Conservation (phyloP, 1,140 invertebrate species). For the Neelides sp. region DNA sequence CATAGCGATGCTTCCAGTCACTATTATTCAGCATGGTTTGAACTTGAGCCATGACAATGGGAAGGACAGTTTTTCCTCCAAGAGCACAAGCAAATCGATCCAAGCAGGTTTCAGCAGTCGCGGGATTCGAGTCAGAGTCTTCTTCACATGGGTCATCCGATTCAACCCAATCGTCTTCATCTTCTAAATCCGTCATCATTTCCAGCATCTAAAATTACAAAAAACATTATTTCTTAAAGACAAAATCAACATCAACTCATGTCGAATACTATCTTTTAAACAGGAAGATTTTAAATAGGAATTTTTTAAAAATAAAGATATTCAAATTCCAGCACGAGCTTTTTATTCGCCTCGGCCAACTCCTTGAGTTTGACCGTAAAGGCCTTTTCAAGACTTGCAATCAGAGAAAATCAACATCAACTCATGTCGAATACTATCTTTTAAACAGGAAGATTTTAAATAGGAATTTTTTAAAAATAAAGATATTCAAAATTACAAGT, state of each 20-base stretch:
- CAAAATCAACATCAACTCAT: too few species aligned
- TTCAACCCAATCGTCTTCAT: constrained; percentile 72
- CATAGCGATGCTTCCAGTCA: constrained; percentile 78
- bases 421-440: neutral
- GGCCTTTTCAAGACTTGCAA: constrained; percentile 80
- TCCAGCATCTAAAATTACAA: constrained; percentile 71
- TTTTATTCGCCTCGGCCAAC: constrained; percentile 39
- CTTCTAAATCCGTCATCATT: constrained; percentile 96
- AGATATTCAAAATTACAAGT: constrained; percentile 30
- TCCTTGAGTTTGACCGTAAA: constrained; percentile 87
- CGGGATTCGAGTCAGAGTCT: constrained; percentile 81
- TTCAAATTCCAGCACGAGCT: neutral
- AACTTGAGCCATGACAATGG: constrained; percentile 70
- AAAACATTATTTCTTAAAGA: too few species aligned
- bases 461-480: too few species aligned
- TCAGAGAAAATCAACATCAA: too few species aligned
- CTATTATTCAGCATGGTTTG: constrained; percentile 72
- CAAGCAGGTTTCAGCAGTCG: constrained; percentile 88
- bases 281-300: constrained; percentile 6
- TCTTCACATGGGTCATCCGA: constrained; percentile 68
- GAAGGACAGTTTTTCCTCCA: constrained; percentile 88
- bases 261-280: neutral
- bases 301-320: neutral
- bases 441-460: constrained; percentile 8
- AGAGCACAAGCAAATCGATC: constrained; percentile 91